Evolutionary conservation across 2,888 invertebrate species (phyloP).

Genomic region (Sialis lutaria): DNA sequence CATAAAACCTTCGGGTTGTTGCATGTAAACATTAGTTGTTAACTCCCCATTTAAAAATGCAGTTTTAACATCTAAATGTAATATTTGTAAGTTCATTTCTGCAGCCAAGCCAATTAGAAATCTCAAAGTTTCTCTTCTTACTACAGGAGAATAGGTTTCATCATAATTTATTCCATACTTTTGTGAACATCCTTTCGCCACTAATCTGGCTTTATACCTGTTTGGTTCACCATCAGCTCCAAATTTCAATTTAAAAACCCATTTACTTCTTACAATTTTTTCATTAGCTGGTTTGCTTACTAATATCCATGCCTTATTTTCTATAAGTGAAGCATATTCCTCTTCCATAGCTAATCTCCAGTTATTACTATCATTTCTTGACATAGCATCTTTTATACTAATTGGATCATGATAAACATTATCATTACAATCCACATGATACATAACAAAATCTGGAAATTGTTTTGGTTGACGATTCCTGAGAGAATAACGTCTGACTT

Average conservation of each 20-base stretch:
- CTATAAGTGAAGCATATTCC: no score
- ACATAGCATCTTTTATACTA: no score
- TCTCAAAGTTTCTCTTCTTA: conserved; percentile 9
- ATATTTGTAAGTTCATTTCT: neutral
- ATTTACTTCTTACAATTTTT: conserved; percentile 6
- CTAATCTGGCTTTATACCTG: conserved; percentile 10
- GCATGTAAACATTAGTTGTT: neutral
- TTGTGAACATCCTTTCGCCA: conserved; percentile 10
- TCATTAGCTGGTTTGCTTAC: conserved; percentile 5
- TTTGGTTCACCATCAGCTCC: conserved; percentile 5
- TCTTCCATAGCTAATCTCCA: no score
- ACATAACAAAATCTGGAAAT: no score
- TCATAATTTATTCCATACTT: conserved; percentile 10
- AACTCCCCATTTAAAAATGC: neutral
- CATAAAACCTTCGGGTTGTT: neutral
- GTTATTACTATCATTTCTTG: no score
- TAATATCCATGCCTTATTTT: no score
- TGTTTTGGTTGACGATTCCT: no score
- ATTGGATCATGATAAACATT: no score
- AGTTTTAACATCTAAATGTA: neutral
- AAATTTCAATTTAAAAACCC: conserved; percentile 8
- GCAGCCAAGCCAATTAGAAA: conserved; percentile 4
- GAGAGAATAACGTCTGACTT: no score
- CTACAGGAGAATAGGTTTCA: conserved; percentile 13
- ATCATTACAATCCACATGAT: no score